phyloP scores from a whole-genome alignment of 2,797 vertebrate species.

The Rhabdophis nuchalis region DNA sequence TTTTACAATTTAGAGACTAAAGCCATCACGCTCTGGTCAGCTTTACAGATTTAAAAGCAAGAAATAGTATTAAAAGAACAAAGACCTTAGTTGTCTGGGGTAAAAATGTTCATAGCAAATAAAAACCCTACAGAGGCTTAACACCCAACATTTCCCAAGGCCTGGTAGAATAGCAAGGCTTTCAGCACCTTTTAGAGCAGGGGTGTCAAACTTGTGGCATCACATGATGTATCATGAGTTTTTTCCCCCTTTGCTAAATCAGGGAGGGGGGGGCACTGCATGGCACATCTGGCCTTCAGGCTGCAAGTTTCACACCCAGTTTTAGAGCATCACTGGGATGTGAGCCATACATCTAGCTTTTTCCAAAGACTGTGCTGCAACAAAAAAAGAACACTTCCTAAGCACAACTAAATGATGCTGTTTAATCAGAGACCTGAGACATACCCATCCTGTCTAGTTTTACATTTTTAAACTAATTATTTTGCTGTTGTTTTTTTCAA shows the following conservation, averaged over 20 bases:
- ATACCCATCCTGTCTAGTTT: not conserved
- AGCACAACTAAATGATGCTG: not conserved
- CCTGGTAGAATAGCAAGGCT: not conserved
- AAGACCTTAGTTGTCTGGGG: not conserved
- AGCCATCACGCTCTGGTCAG: not conserved
- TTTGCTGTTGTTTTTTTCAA: not conserved
- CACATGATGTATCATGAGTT: too few relatives aligned
- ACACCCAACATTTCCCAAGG: not conserved
- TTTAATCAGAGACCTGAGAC: not conserved
- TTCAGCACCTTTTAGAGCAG: not conserved
- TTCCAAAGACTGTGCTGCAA: not conserved
- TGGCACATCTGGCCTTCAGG: too few relatives aligned
- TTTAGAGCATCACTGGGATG: not conserved
- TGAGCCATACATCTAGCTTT: not conserved
- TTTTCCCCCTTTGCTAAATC: too few relatives aligned
- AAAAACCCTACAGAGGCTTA: not conserved
- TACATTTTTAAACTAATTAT: not conserved
- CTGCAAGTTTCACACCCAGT: not conserved
- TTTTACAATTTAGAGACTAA: not conserved
- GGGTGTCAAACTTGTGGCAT: too few relatives aligned
- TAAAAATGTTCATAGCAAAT: not conserved
- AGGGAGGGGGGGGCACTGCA: too few relatives aligned
- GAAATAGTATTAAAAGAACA: not conserved
- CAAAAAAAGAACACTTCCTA: not conserved
- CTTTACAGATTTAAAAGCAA: not conserved